Base-by-base conservation (phyloP, 2,888 invertebrate species). In the Eupithecia centaureata region DNA sequence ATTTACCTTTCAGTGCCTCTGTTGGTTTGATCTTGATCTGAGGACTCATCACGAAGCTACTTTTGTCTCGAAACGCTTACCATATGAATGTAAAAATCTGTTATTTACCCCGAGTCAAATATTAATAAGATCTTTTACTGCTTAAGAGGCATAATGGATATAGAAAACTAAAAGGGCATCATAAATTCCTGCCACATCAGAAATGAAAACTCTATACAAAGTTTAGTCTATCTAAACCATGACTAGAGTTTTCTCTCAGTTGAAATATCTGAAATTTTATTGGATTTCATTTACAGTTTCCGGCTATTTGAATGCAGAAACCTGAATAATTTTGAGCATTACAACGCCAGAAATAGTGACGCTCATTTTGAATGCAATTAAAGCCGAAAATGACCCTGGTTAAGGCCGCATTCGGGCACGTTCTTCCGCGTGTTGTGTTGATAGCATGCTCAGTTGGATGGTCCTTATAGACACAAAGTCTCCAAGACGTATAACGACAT, bases 341-440 rank as follows among this genome's bases (percentile, higher is more conserved):
- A 28, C 8, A 59, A 57, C 32, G 28, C 22, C 33, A 61, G n/a
- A 63, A 51, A 61, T 38, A 68, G 47, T 33, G 42, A 27, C 32
- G 15, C 35, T 54, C 56, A 63, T 47, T 61, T n/a, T 25, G 22
- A 63, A 70, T 57, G 62, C 59, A 67, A 70, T 72, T 67, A 72
- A 68, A 71, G 25, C 51, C 61, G 15, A 70, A 69, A 67, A 70
- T 47, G 73, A 66, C 86, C 86, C 79, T 85, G 82, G 68, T 27
- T 47, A 78, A 76, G 85, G 85, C 74, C 68, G 51, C 51, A 62
- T 60, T 51, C 25, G 58, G 51, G 66, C 70, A 77, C 73, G 75
- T 65, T 65, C 67, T 87, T 87, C 87, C 87, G 87, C 77, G 30
- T 30, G 47, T 22, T 47, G 18, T 22, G 10, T 47, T 47, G 47